phyloP scores from a whole-genome alignment of 2,888 invertebrate species.

The Perizoma flavofasciatum region DNA sequence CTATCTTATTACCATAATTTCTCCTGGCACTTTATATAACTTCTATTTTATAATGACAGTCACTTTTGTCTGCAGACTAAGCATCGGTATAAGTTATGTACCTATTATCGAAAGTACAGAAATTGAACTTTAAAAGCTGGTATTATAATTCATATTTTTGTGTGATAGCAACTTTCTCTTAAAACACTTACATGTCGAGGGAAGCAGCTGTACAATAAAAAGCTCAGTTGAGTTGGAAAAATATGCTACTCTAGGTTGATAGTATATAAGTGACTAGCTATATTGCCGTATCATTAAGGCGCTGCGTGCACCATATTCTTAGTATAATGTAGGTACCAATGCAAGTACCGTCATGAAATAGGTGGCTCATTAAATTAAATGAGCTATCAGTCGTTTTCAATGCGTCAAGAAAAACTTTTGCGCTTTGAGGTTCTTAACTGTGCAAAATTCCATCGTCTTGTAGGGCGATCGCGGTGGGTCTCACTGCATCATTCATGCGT shows the following conservation, averaged over 20 bases:
- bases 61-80: constrained; percentile 46
- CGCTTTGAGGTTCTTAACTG: constrained; percentile 69
- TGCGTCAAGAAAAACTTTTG: constrained; percentile 67
- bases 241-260: neutral
- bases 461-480: constrained; percentile 70
- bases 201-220: too few relatives aligned
- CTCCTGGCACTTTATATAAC: constrained; percentile 74
- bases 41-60: constrained; percentile 66
- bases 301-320: constrained; percentile 31
- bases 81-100: constrained; percentile 21
- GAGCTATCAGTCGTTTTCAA: constrained; percentile 74
- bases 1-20: constrained; percentile 76
- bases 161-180: neutral
- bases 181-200: neutral
- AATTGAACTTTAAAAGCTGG: constrained; percentile 12
- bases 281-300: constrained; percentile 20
- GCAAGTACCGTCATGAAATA: constrained; percentile 44
- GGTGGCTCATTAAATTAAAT: constrained; percentile 74
- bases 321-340: constrained; percentile 27
- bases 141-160: neutral
- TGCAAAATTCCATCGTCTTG: constrained; percentile 77
- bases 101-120: constrained; percentile 21
- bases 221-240: neutral
- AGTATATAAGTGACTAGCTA: constrained; percentile 1
- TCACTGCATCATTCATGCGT: constrained; percentile 80